Base-by-base conservation (phyloP, 2,797 vertebrate species). In the Spinus olivaceus region DNA sequence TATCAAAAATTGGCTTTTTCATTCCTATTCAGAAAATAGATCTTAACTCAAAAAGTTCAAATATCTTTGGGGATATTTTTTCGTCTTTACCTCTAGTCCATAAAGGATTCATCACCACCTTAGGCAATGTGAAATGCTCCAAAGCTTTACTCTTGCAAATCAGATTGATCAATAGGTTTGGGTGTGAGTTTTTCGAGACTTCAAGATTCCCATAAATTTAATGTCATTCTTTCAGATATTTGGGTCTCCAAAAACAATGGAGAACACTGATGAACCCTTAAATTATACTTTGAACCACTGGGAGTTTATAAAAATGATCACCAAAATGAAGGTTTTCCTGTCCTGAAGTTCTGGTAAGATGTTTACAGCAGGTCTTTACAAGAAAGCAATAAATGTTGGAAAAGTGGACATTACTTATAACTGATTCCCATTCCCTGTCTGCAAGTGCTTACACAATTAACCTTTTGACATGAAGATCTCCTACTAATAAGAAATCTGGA, bases 391-490 rank as follows among this genome's bases (percentile, higher is more conserved):
- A 71, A 53, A 66, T 8, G 27, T 32, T 77, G 57, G 64, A 46
- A 35, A 82, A 92, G 28, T 23, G n/a, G 61, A 71, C 18, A 32
- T 72, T 71, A 41, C 14, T 41, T 30, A 12, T 35, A 65, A 74
- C 28, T 64, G n/a, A 91, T 81, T 84, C 88, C 70, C 7, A 28
- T 53, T 78, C 67, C 23, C 14, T 49, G 56, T 21, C 81, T 86
- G 51, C 81, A 70, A 56, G 19, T 66, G 8, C 72, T 84, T 89
- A 53, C 53, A 86, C 95, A 92, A 96, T 97, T 96, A 95, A 94
- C 81, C 86, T 92, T 39, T 7, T 78, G 28, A 78, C 54, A 66
- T 57, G 79, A 91, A 80, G 84, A 94, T 79, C 80, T 91, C 39
- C 9, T 30, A 33, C 9, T 82, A 95, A 89, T 77, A 96, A 71